phyloP scores from a whole-genome alignment of 2,113 vertebrate species.

The Heteronetta atricapilla region DNA sequence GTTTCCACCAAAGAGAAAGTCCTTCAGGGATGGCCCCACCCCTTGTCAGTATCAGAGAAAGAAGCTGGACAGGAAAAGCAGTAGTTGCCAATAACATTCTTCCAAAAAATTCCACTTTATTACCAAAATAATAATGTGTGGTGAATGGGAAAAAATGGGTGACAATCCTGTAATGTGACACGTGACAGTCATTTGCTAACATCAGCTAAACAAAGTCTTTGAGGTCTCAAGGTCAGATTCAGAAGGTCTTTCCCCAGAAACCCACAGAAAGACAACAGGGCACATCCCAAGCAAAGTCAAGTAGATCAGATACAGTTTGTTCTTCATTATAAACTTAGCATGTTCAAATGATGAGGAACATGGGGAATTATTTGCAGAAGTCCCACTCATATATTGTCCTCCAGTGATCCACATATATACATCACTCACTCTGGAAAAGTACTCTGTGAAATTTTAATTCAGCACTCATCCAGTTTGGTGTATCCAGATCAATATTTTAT shows the following conservation, averaged over 20 bases:
- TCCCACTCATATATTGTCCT: too few relatives aligned
- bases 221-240: neutral
- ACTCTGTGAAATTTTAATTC: neutral
- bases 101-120: neutral
- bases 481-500: neutral
- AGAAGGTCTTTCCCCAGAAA: neutral
- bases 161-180: too few relatives aligned
- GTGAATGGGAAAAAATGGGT: too few relatives aligned
- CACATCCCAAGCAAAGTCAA: neutral
- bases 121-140: neutral
- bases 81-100: neutral
- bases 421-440: neutral
- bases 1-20: neutral
- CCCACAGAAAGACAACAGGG: neutral
- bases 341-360: neutral
- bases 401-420: neutral
- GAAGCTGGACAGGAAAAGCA: neutral
- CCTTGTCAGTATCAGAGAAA: neutral
- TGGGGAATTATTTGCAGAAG: neutral
- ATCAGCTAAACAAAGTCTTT: neutral
- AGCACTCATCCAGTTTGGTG: neutral
- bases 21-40: neutral
- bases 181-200: neutral
- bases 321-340: neutral
- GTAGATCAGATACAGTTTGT: neutral